Conservation (phyloP, 2,113 vertebrate species). For the Aldabrachelys gigantea region DNA sequence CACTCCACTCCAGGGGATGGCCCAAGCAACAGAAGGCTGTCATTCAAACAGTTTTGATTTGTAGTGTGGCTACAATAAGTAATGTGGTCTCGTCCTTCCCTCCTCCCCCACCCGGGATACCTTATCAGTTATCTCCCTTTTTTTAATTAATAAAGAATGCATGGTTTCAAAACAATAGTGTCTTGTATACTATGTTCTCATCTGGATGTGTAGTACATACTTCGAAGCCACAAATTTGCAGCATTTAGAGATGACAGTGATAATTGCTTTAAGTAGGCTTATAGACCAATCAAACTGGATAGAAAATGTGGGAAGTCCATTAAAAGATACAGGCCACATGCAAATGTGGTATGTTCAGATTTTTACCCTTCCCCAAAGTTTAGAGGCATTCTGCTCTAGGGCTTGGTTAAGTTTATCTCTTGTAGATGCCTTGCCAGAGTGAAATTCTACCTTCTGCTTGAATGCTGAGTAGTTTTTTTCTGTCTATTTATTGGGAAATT, state of each 20-base stretch:
- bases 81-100: too few relatives aligned
- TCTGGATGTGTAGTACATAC: background rate
- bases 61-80: too few relatives aligned
- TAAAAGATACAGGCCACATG: background rate
- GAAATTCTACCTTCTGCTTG: slow-evolving; percentile 21
- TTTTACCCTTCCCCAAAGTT: background rate
- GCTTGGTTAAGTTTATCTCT: background rate
- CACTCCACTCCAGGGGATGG: too few relatives aligned
- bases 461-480: slow-evolving; percentile 47
- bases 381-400: background rate
- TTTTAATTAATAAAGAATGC: too few relatives aligned
- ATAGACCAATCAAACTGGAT: background rate
- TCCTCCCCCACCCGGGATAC: too few relatives aligned
- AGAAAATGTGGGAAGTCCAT: background rate
- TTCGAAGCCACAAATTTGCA: background rate
- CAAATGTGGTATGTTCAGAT: background rate
- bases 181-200: background rate
- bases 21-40: too few relatives aligned
- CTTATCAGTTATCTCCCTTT: too few relatives aligned
- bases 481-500: slow-evolving; percentile 44
- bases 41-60: too few relatives aligned
- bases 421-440: background rate
- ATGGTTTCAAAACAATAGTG: too few relatives aligned
- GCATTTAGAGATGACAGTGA: rapidly evolving
- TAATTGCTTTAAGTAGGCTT: rapidly evolving